Percentiles rank a stretch among this genome's conserved stretches.
These are phyloP conservation scores for Arbacia lixula DNA, from an alignment of 53 echinoderm and acorn worm species.

Conservation along the genomic window DNA sequence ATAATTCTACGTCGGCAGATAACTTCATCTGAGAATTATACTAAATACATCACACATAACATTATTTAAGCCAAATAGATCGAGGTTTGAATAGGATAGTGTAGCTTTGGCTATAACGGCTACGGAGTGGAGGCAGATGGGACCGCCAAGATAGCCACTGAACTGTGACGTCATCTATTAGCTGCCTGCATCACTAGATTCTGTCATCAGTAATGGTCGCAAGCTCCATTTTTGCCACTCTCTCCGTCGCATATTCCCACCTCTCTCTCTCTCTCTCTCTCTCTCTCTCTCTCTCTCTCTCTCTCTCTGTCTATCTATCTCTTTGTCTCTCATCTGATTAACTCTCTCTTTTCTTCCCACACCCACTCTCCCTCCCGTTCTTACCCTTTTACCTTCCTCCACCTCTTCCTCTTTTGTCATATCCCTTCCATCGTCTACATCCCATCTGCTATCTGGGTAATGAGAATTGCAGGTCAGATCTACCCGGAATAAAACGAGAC, in stretches of 20 bases:
- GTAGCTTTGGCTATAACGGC: no score
- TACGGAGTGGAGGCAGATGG: neutral
- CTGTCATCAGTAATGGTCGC: neutral
- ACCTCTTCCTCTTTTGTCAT: neutral
- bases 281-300: no score
- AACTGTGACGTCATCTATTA: slow-evolving; percentile 13
- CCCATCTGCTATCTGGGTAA: slow-evolving; percentile 25
- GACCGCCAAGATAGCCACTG: neutral
- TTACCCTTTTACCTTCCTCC: neutral
- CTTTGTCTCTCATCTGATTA: neutral
- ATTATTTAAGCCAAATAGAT: no score
- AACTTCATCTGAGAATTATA: no score
- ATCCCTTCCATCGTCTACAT: neutral
- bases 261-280: no score
- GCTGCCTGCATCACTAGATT: neutral
- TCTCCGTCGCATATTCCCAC: no score
- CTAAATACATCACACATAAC: no score
- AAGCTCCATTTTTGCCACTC: neutral
- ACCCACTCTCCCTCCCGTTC: neutral
- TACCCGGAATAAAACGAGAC: slow-evolving; percentile 15
- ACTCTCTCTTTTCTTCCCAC: neutral
- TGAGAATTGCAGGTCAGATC: slow-evolving; percentile 2
- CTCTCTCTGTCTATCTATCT: no score
- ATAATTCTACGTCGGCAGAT: no score
- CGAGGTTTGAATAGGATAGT: no score